These are phyloP conservation scores for Scolanthus callimorphus DNA, from an alignment of 92 coral and sea anemone genomes.

Conservation along the genomic window DNA sequence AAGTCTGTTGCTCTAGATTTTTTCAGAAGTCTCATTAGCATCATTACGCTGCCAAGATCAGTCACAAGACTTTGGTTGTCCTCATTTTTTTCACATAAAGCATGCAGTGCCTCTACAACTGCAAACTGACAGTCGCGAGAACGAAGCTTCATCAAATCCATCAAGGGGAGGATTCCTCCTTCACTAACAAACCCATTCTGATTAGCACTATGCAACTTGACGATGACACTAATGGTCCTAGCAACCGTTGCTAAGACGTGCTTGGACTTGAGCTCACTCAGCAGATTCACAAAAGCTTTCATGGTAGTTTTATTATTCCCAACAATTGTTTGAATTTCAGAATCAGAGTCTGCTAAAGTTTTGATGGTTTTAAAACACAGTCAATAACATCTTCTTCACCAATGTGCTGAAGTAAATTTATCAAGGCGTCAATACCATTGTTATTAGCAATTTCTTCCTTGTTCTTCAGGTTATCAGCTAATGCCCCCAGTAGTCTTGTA, in stretches of 20 bases:
- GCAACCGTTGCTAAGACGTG: conserved; percentile 85
- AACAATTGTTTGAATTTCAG: conserved; percentile 74
- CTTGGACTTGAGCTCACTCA: conserved; percentile 70
- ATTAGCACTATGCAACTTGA: conserved; percentile 70
- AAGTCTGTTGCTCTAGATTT: conserved; percentile 78
- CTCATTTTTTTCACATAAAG: conserved; percentile 71
- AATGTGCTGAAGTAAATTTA: conserved; percentile 49
- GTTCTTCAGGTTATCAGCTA: conserved; percentile 52
- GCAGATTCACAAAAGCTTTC: conserved; percentile 65
- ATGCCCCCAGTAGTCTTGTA: conserved; percentile 63
- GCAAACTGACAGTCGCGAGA: conserved; percentile 93
- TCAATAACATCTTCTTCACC: conserved; percentile 78
- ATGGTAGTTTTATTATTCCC: conserved; percentile 71
- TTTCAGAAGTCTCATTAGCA: conserved; percentile 77
- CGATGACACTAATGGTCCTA: conserved; percentile 71
- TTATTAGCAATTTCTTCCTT: conserved; percentile 68
- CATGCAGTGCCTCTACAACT: conserved; percentile 80
- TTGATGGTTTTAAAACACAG: conserved; percentile 63
- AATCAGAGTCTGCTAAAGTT: conserved; percentile 58
- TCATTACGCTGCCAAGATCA: conserved; percentile 92
- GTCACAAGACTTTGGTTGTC: conserved; percentile 76
- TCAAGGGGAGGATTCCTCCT: conserved; percentile 81
- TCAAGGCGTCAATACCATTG: conserved; percentile 79
- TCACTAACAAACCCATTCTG: conserved; percentile 89
- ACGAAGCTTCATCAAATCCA: conserved; percentile 62